A percentile compares a stretch with the other conserved stretches of the same genome.
Conservation (phyloP, 2,113 vertebrate species). For the Passer domesticus region DNA sequence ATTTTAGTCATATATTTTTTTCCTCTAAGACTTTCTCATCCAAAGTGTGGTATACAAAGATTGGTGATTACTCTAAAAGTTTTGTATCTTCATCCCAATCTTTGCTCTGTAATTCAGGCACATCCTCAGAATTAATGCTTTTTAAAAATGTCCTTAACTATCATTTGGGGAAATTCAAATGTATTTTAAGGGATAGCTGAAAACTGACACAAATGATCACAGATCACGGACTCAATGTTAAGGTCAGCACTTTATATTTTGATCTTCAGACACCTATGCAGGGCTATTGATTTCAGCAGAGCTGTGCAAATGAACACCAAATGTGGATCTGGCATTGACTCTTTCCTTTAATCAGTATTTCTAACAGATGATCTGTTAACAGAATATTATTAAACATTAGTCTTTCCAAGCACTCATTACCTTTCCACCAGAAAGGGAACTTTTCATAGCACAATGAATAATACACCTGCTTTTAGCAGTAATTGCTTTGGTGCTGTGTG, state of each 20-base stretch:
- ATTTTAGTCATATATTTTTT: not conserved
- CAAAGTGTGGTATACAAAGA: not conserved
- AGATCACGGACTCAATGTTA: not conserved
- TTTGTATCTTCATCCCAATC: not conserved
- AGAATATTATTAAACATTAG: slow-evolving; percentile 39
- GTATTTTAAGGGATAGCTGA: not conserved
- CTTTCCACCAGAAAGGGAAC: slow-evolving; percentile 14
- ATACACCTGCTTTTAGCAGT: slow-evolving; percentile 30
- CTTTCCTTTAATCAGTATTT: slow-evolving; percentile 8
- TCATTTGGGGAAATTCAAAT: not conserved
- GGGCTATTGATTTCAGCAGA: not conserved
- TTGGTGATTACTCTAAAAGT: not conserved
- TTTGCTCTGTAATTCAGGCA: not conserved
- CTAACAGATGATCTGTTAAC: slow-evolving; percentile 15
- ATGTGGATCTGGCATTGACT: not conserved
- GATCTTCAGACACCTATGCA: not conserved
- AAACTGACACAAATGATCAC: not conserved
- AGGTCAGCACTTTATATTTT: not conserved
- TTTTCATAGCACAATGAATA: slow-evolving; percentile 14
- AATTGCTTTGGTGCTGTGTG: slow-evolving; percentile 33
- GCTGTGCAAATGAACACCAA: not conserved
- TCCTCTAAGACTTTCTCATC: not conserved
- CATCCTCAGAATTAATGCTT: not conserved
- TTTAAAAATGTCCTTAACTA: not conserved
- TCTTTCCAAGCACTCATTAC: slow-evolving; percentile 45